Conservation (phyloP, 2,797 vertebrate genomes). For the Danio choprae region DNA sequence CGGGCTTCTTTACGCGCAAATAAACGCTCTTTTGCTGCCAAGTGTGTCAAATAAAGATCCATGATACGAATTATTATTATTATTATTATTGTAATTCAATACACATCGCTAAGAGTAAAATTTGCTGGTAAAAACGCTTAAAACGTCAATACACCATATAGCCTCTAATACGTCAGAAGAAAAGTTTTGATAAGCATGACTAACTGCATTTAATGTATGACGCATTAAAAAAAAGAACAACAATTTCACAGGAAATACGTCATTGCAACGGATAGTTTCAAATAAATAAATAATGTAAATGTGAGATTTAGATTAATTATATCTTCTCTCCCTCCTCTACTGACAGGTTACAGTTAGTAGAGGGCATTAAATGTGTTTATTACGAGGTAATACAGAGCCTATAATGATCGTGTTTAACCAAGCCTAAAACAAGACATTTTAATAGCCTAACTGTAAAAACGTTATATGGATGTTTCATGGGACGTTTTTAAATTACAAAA, state of each 20-base stretch:
- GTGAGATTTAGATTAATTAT: not conserved
- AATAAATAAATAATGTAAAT: not conserved
- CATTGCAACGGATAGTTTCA: not conserved
- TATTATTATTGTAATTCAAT: too few species aligned
- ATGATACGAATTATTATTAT: too few species aligned
- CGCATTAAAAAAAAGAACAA: not conserved
- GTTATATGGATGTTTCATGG: not conserved
- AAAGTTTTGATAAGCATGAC: not conserved
- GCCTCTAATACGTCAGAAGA: not conserved
- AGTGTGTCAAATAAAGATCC: too few species aligned
- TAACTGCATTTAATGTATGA: not conserved
- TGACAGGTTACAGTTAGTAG: not conserved
- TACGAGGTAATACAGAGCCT: not conserved
- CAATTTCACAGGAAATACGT: not conserved
- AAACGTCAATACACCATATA: not conserved
- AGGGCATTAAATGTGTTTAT: not conserved
- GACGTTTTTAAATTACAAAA: not conserved
- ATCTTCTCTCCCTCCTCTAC: not conserved
- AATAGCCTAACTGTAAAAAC: not conserved
- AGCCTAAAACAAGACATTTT: too few species aligned
- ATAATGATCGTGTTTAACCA: not conserved
- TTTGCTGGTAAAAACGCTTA: not conserved
- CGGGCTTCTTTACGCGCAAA: too few species aligned
- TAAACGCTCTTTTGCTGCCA: too few species aligned
- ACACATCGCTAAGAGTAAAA: not conserved